Conservation (phyloP, 2,797 vertebrate genomes). For the Phoebastria nigripes region DNA sequence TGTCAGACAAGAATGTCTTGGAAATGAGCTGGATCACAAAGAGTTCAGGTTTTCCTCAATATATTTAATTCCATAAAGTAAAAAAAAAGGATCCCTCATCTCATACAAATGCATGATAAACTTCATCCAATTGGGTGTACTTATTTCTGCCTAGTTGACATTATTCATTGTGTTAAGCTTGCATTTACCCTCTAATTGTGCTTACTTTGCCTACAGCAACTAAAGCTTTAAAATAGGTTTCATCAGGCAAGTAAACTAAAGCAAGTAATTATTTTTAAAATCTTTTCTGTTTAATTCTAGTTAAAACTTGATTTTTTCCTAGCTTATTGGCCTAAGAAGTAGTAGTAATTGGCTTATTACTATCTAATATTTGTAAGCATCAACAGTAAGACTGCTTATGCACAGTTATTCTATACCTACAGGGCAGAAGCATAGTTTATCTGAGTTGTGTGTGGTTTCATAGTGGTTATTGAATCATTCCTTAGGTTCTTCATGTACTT, state of each 20-base stretch:
- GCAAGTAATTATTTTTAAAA: conserved; percentile 30
- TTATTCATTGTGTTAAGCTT: conserved; percentile 16
- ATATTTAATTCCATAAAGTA: background rate
- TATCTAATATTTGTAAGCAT: background rate
- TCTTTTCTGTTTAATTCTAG: conserved; percentile 12
- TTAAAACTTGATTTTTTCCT: background rate
- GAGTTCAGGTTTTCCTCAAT: background rate
- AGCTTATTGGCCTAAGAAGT: background rate
- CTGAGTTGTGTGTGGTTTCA: background rate
- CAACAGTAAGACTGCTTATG: background rate
- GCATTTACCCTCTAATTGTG: conserved; percentile 36
- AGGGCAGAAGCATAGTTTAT: background rate
- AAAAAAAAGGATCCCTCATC: background rate
- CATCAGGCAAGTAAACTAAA: conserved; percentile 23
- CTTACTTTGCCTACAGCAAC: background rate
- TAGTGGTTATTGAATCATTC: background rate
- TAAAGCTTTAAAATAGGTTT: conserved; percentile 9
- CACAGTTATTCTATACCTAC: background rate
- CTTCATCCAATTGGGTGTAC: background rate
- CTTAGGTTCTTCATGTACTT: background rate
- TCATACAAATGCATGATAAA: background rate
- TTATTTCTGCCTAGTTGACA: background rate
- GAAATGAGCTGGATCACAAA: background rate
- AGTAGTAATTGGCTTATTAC: conserved; percentile 1
- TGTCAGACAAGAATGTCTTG: background rate